Conservation (phyloP, 2,113 vertebrate genomes). For the Onychostruthus taczanowskii region DNA sequence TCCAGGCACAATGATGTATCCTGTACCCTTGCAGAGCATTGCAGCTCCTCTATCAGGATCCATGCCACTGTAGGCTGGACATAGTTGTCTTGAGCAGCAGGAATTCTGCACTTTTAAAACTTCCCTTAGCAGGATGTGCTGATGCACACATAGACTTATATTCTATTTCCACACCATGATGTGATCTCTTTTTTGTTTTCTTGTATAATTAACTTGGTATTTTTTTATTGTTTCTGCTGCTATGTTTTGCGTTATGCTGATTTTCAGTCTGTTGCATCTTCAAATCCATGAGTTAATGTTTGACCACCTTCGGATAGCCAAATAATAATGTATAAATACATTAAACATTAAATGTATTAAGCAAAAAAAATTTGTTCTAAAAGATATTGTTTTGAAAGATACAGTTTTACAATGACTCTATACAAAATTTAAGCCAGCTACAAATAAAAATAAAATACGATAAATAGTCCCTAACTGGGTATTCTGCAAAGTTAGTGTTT, state of each 20-base stretch:
- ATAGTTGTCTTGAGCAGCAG: neutral
- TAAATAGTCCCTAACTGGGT: neutral
- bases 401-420: neutral
- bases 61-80: rapidly evolving
- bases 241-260: neutral
- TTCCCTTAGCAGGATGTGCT: neutral
- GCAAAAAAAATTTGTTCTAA: neutral
- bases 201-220: neutral
- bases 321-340: neutral
- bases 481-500: constrained; percentile 42
- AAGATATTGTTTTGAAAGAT: neutral
- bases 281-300: neutral
- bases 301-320: neutral
- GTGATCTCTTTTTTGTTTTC: neutral
- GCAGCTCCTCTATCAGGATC: neutral
- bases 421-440: neutral
- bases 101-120: neutral
- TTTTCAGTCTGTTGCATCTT: neutral
- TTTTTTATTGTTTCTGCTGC: neutral
- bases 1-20: neutral
- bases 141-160: rapidly evolving
- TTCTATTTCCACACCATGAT: neutral
- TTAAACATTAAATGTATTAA: neutral
- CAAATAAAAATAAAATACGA: constrained; percentile 11
- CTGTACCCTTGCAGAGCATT: neutral